Evolutionary conservation across 1,140 invertebrate genomes (phyloP).

Genomic region (Bombus confusus): DNA sequence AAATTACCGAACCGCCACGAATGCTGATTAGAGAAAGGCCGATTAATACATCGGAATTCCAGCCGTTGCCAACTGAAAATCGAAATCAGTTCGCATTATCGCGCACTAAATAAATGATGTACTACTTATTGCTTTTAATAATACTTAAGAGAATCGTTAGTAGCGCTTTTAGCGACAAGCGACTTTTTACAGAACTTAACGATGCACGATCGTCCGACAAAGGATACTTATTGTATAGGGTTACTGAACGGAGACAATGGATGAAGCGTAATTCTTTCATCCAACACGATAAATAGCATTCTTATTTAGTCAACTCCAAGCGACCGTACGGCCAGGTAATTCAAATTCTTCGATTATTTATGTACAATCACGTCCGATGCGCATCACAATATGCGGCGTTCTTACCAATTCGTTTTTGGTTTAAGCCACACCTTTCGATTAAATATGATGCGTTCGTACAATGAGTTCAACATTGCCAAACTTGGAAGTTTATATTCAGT

Average conservation of each 20-base stretch:
- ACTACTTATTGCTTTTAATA: slow-evolving; percentile 11
- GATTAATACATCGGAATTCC: slow-evolving; percentile 2
- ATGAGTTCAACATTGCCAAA: background rate
- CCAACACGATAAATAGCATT: slow-evolving; percentile 22
- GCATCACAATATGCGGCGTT: background rate
- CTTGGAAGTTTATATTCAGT: slow-evolving; percentile 2
- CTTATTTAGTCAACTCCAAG: background rate
- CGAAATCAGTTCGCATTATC: slow-evolving; percentile 33
- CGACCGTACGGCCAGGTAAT: background rate
- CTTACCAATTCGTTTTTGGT: slow-evolving; percentile 6
- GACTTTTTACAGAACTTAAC: slow-evolving; percentile 35
- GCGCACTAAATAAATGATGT: slow-evolving; percentile 30
- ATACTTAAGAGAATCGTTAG: slow-evolving; percentile 43
- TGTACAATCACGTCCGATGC: background rate
- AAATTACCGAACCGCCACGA: slow-evolving; percentile 29
- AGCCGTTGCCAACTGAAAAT: slow-evolving; percentile 33
- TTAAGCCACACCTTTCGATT: background rate
- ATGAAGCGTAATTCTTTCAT: slow-evolving; percentile 41
- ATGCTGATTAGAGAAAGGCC: slow-evolving; percentile 46
- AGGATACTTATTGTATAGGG: slow-evolving; percentile 54
- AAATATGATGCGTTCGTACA: background rate
- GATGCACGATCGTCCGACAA: slow-evolving; percentile 56
- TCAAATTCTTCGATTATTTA: slow-evolving; percentile 3
- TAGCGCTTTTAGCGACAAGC: background rate
- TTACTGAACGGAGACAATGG: slow-evolving; percentile 63